Evolutionary conservation across 30 jellyfish, hydroid and myxozoan species (phyloP).

Genomic region (Pseudorhiza aurosa): DNA sequence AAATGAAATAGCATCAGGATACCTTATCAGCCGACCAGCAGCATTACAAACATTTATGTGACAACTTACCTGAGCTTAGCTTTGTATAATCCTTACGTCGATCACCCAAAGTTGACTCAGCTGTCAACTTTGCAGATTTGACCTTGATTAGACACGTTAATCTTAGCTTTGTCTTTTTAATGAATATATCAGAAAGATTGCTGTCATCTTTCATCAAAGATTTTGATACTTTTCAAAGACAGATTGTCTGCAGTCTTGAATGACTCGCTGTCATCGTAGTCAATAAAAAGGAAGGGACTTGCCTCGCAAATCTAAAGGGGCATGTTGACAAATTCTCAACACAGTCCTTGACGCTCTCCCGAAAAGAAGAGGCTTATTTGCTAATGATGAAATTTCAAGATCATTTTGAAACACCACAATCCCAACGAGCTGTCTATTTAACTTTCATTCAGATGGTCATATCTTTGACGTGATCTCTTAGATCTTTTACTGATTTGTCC

Average conservation of each 20-base stretch:
- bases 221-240: neutral
- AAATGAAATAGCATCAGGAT: neutral
- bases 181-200: conserved; percentile 30
- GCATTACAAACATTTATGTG: neutral
- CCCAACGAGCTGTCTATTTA: too few relatives aligned
- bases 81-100: neutral
- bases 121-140: conserved; percentile 10
- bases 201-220: neutral
- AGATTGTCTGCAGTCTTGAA: neutral
- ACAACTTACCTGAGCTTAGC: conserved; percentile 18
- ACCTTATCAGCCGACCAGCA: neutral
- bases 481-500: too few relatives aligned
- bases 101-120: neutral
- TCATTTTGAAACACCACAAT: too few relatives aligned
- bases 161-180: conserved; percentile 16
- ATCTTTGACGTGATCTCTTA: too few relatives aligned
- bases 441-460: too few relatives aligned
- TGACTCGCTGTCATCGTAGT: neutral
- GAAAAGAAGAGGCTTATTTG: too few relatives aligned
- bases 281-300: neutral
- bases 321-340: conserved; percentile 1
- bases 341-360: neutral
- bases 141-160: conserved; percentile 8
- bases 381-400: too few relatives aligned
- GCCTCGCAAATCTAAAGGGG: neutral